Base-by-base conservation (phyloP, 2,113 vertebrate species). In the Perccottus glenii region DNA sequence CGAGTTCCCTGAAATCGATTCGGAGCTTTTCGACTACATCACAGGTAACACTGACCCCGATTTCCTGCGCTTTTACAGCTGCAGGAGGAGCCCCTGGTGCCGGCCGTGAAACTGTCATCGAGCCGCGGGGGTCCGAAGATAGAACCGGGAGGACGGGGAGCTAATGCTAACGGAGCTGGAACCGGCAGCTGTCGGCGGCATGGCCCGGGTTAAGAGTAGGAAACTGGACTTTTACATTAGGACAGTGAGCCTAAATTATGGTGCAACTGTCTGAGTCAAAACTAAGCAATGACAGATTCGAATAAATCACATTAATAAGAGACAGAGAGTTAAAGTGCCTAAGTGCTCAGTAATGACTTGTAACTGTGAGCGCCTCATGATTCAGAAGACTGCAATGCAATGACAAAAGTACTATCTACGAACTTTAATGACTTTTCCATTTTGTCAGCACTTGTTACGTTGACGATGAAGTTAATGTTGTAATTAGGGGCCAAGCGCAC, bases 1-100 rank as follows among this genome's bases (percentile, higher is more conserved):
- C 91, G 96, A 98, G 94, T 98, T 98, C 88, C 96, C 96, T 0
- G 92, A 96, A 84, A 95, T 98, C 78, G 96, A 98, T 87, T 84
- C 91, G 33, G 96, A 98, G 87, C 92, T 98, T 12, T 96, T 98
- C 78, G 92, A 94, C 72, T 98, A 98, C 73, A 95, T 98, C 72
- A 98, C 95, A 47, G 96, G 96, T 98, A 85, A 84, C 86, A 0
- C 53, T 35, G 51, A 11, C 5, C 8, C 10, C 4, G 3, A 15
- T n/a, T 19, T 27, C 3, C 48, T 3, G 50, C 15, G 5, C 0
- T 33, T 36, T 51, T 14, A 36, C n/a, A 0, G 10, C n/a, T 9
- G 5, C 35, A n/a, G 46, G 5, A 36, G 12, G 55, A 0, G 27
- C 5, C 60, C 44, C 55, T 11, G 38, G 16, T 6, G 27, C 6